These are phyloP conservation scores for Parascotia fuliginaria DNA, from an alignment of 2,888 invertebrate genomes.

Conservation along the genomic window DNA sequence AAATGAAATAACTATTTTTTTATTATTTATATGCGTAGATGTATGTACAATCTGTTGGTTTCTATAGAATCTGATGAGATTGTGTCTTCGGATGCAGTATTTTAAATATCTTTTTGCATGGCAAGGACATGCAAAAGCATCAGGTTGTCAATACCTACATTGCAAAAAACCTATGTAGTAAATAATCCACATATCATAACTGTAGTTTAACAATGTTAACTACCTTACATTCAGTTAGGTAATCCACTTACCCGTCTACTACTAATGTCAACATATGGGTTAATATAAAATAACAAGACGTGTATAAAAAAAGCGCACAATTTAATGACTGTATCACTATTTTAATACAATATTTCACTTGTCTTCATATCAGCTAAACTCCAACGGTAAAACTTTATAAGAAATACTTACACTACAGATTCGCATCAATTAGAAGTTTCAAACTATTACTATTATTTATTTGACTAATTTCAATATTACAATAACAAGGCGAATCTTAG, in stretches of 20 bases:
- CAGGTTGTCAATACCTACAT: too few species aligned
- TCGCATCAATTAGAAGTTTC: slow-evolving; percentile 52
- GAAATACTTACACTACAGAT: slow-evolving; percentile 42
- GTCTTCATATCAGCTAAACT: slow-evolving; percentile 51
- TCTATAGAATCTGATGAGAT: too few species aligned
- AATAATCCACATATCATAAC: too few species aligned
- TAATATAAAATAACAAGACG: slow-evolving; percentile 35
- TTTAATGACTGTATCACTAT: slow-evolving; percentile 62
- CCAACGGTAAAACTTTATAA: slow-evolving; percentile 49
- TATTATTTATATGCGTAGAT: background rate
- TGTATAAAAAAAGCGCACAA: slow-evolving; percentile 59
- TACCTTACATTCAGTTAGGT: too few species aligned
- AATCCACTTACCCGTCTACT: too few species aligned
- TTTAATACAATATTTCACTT: slow-evolving; percentile 54
- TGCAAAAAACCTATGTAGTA: too few species aligned
- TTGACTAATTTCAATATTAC: slow-evolving; percentile 45
- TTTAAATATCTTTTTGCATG: too few species aligned
- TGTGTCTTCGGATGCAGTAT: too few species aligned
- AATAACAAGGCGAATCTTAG: slow-evolving; percentile 50
- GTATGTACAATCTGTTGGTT: too few species aligned
- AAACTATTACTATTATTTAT: slow-evolving; percentile 32
- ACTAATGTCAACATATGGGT: too few species aligned
- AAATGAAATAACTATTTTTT: slow-evolving; percentile 10
- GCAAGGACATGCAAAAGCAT: too few species aligned
- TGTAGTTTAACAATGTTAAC: too few species aligned